A percentile compares a stretch with the other conserved stretches of the same genome.
These are phyloP conservation scores for Tachycineta bicolor DNA, from an alignment of 2,113 vertebrate genomes.

Conservation along the genomic window DNA sequence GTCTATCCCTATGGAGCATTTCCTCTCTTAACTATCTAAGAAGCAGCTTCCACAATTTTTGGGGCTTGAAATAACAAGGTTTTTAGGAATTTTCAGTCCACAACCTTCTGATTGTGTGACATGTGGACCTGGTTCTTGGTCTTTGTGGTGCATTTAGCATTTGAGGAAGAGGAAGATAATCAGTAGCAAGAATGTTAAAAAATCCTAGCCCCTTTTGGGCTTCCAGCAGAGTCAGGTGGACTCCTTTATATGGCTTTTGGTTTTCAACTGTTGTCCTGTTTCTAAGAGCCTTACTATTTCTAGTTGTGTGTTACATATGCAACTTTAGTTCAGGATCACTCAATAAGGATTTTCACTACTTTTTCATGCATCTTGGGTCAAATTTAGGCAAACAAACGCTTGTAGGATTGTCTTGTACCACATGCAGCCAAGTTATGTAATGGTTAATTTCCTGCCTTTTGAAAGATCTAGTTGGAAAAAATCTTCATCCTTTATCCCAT, in stretches of 20 bases:
- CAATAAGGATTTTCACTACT: background rate
- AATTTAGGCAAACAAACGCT: background rate
- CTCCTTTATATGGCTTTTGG: background rate
- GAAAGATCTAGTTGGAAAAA: background rate
- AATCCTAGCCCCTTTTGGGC: background rate
- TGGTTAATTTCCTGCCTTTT: background rate
- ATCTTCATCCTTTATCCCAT: background rate
- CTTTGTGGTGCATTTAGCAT: background rate
- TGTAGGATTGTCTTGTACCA: background rate
- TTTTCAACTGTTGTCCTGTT: background rate
- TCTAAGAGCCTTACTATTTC: background rate
- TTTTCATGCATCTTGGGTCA: background rate
- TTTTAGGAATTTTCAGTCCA: background rate
- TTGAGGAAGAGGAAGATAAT: background rate
- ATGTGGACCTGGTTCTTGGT: background rate
- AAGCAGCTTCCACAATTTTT: conserved; percentile 10
- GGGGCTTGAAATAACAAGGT: background rate
- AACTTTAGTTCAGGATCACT: background rate
- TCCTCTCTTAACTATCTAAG: background rate
- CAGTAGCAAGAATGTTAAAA: background rate
- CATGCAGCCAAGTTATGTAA: background rate
- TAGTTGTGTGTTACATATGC: background rate
- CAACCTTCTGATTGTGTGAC: background rate
- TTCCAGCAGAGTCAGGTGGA: background rate
- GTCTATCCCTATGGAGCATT: background rate